phyloP scores from a whole-genome alignment of 2,113 vertebrate species.

The Copsychus sechellarum region DNA sequence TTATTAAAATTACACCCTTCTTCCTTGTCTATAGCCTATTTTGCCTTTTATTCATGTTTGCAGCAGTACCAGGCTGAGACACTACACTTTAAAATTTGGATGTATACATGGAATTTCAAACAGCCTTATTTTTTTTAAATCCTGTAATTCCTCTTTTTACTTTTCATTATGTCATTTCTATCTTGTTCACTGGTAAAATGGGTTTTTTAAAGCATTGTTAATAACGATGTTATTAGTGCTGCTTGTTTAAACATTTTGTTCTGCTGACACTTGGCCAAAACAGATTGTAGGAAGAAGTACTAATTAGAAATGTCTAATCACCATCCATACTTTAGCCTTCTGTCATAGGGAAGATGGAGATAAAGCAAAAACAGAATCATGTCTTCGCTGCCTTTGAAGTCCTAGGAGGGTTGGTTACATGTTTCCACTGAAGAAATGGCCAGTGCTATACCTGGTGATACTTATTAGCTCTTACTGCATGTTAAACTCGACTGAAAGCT shows the following conservation, averaged over 20 bases:
- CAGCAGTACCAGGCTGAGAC: neutral
- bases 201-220: neutral
- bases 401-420: neutral
- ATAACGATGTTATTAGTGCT: neutral
- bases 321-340: neutral
- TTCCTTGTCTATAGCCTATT: neutral
- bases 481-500: neutral
- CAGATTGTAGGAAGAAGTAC: neutral
- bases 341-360: neutral
- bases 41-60: neutral
- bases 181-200: neutral
- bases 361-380: neutral
- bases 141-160: neutral
- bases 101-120: neutral
- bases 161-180: neutral
- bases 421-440: neutral
- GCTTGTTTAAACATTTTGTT: neutral
- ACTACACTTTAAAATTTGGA: neutral
- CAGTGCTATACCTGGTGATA: neutral
- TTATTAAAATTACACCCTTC: neutral
- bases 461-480: neutral
- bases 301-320: neutral
- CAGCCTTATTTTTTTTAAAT: neutral
- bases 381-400: neutral
- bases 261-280: neutral